Conservation (phyloP, 2,113 vertebrate genomes). For the Plestiodon gilberti region DNA sequence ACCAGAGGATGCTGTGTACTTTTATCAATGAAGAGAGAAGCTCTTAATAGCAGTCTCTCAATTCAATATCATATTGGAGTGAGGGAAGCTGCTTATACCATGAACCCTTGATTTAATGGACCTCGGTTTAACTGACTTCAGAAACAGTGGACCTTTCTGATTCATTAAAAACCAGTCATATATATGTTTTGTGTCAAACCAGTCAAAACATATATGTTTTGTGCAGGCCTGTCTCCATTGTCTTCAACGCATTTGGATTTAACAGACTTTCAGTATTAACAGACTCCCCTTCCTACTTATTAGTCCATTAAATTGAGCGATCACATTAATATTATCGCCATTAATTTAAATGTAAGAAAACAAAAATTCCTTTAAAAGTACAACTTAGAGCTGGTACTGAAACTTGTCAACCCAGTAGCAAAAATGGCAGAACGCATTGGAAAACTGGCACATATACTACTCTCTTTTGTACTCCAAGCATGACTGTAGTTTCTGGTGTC, state of each 20-base stretch:
- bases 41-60: background rate
- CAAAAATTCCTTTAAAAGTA: background rate
- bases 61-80: background rate
- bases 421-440: background rate
- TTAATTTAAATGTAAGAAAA: background rate
- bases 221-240: too few relatives aligned
- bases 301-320: too few relatives aligned
- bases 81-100: background rate
- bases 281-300: too few relatives aligned
- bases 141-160: too few relatives aligned
- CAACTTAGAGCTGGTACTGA: background rate
- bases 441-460: background rate
- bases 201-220: too few relatives aligned
- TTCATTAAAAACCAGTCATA: too few relatives aligned
- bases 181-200: too few relatives aligned
- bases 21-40: background rate
- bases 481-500: background rate
- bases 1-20: background rate
- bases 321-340: too few relatives aligned
- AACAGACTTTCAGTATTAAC: too few relatives aligned
- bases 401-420: background rate
- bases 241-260: too few relatives aligned
- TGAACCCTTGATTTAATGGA: too few relatives aligned
- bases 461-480: background rate
- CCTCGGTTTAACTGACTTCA: too few relatives aligned